A percentile compares a stretch with the other conserved stretches of the same genome.
Conservation (phyloP, 1,140 invertebrate species). For the Drosophila albomicans region DNA sequence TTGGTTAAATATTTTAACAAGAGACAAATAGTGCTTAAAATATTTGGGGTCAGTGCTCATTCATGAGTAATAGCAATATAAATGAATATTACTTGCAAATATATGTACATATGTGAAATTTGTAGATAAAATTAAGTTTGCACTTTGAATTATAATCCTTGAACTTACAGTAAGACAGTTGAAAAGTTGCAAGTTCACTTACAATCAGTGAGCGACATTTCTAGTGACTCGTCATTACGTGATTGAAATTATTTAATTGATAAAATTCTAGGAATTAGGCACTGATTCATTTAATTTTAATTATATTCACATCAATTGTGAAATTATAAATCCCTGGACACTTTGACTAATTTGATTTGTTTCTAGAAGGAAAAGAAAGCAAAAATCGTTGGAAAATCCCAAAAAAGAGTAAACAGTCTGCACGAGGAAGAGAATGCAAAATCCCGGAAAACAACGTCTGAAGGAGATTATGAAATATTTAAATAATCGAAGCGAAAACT, state of each 20-base stretch:
- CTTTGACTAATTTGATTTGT: slow-evolving; percentile 11
- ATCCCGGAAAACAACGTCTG: slow-evolving; percentile 1
- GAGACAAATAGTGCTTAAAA: too few relatives aligned
- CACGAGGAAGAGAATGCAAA: neutral
- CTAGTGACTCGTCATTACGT: neutral
- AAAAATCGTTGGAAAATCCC: neutral
- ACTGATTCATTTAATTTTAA: slow-evolving; percentile 7
- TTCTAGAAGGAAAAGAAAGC: neutral
- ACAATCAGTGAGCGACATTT: too few relatives aligned
- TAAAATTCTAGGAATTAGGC: neutral
- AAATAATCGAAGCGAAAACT: neutral
- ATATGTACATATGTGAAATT: too few relatives aligned
- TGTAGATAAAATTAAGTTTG: too few relatives aligned
- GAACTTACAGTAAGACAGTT: too few relatives aligned
- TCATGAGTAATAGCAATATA: too few relatives aligned
- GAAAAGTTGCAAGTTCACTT: too few relatives aligned
- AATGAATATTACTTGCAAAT: too few relatives aligned
- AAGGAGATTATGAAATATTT: neutral
- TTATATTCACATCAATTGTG: slow-evolving; percentile 8
- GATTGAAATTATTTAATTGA: neutral
- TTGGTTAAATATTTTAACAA: too few relatives aligned
- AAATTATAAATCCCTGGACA: neutral
- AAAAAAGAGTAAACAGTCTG: neutral
- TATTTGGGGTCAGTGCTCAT: too few relatives aligned
- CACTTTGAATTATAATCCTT: too few relatives aligned